Evolutionary conservation across 1,140 invertebrate genomes (phyloP), one percentile per base, ranked within the genome.

Genomic region (Pseudoatta argentina): DNA sequence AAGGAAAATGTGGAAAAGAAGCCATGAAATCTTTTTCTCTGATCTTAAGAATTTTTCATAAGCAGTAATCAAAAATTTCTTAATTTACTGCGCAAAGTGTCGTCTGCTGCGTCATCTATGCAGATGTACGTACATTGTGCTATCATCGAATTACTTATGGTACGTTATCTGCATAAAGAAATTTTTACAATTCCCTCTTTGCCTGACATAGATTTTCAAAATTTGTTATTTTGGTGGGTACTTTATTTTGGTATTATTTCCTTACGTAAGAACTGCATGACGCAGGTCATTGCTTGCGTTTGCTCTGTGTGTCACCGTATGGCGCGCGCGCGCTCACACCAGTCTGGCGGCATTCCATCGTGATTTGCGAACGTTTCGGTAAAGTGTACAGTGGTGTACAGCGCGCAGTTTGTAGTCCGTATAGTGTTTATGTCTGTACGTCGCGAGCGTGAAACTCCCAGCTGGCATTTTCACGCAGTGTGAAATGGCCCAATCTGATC

Each of bases 351-450:
- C 93, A 94, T 94, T 94, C 93, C 93, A 94, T 92, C 93, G 93
- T 94, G 93, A 94, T 94, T 94, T 94, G 93, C 92, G 92, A 94
- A 93, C 93, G 93, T 94, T 94, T 94, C 92, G 92, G 92, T 94
- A 94, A 94, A 94, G 89, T 34, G 77, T 89, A 86, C 86, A 82
- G 86, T 88, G 66, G 89, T 34, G 77, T 89, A 86, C 86, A 82
- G 86, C 88, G 61, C 86, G 76, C 57, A 75, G 75, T 77, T 86
- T 88, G 88, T 87, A 82, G 77, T 57, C 59, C 71, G 85, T 67
- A 44, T 44, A 63, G 81, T 89, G 88, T 89, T 89, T 90, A 89
- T 78, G 88, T 90, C 86, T 87, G 79, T 73, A 81, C 66, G 66
- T 83, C 59, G 64, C 53, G 64, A 27, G 71, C 53, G 64, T 44